Percentiles rank a stretch among this genome's conserved stretches.
Conservation (phyloP, 1,140 invertebrate species). For the Sinonovacula constricta region DNA sequence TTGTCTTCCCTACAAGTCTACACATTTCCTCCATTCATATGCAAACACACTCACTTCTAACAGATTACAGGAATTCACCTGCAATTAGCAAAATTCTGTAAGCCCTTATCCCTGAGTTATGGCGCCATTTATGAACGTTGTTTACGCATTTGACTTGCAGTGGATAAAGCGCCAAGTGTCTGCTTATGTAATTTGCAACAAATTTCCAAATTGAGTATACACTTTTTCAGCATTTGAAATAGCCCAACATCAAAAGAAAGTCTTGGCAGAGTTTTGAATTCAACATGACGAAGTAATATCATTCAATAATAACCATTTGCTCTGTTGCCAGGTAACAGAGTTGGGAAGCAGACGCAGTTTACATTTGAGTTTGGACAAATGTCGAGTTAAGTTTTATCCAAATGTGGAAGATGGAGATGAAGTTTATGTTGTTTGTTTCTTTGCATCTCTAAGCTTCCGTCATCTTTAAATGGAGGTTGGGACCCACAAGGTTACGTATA, state of each 20-base stretch:
- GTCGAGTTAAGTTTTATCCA: too few relatives aligned
- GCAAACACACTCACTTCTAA: conserved; percentile 42
- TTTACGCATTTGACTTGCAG: conserved; percentile 29
- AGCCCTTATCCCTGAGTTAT: conserved; percentile 33
- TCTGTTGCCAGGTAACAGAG: background rate
- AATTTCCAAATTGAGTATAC: conserved; percentile 1
- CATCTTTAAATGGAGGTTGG: too few relatives aligned
- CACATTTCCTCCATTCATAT: conserved; percentile 33
- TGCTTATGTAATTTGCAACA: conserved; percentile 3
- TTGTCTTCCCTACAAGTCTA: conserved; percentile 37
- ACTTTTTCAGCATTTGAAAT: conserved; percentile 2
- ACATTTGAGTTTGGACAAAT: too few relatives aligned
- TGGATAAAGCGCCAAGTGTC: conserved; percentile 11
- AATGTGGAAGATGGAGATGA: too few relatives aligned
- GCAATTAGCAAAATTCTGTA: conserved; percentile 39
- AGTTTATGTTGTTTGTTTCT: too few relatives aligned
- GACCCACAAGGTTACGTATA: too few relatives aligned
- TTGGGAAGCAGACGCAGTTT: background rate
- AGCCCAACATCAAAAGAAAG: background rate
- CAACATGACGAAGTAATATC: background rate
- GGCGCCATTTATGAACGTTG: conserved; percentile 41
- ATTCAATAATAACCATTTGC: too few relatives aligned
- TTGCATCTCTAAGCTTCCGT: too few relatives aligned
- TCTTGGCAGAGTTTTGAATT: background rate
- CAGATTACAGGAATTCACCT: conserved; percentile 40